Percentiles rank a stretch among this genome's conserved stretches.
Conservation (phyloP, 2,113 vertebrate species). For the Lasiurus cinereus region DNA sequence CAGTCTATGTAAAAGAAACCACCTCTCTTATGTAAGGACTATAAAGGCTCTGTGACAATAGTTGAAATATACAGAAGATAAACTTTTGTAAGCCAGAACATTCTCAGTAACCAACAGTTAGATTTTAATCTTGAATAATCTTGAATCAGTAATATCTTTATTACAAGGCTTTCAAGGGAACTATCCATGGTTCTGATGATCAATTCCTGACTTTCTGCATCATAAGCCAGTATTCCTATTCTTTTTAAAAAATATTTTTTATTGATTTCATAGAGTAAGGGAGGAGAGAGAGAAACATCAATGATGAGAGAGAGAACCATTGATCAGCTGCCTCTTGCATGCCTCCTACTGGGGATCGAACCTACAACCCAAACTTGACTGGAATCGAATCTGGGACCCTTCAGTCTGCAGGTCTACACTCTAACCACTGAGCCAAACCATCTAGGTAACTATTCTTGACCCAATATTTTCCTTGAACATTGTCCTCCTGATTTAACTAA, state of each 20-base stretch:
- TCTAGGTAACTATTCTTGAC: neutral
- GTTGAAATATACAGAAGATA: neutral
- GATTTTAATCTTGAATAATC: neutral
- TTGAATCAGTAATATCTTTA: neutral
- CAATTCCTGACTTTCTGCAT: neutral
- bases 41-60: neutral
- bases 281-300: too few relatives aligned
- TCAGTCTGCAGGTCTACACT: too few relatives aligned
- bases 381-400: too few relatives aligned
- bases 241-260: neutral
- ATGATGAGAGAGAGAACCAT: too few relatives aligned
- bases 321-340: too few relatives aligned
- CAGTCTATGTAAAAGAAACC: neutral
- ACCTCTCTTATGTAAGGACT: neutral
- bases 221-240: neutral
- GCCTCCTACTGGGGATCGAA: too few relatives aligned
- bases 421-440: too few relatives aligned
- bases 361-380: too few relatives aligned
- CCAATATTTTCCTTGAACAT: neutral
- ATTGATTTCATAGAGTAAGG: too few relatives aligned
- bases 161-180: neutral
- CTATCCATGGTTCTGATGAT: neutral
- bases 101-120: neutral
- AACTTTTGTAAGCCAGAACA: neutral
- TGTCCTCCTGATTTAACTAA: neutral